phyloP scores from a whole-genome alignment of 2,113 vertebrate genomes.

The Toxotes chatareus region DNA sequence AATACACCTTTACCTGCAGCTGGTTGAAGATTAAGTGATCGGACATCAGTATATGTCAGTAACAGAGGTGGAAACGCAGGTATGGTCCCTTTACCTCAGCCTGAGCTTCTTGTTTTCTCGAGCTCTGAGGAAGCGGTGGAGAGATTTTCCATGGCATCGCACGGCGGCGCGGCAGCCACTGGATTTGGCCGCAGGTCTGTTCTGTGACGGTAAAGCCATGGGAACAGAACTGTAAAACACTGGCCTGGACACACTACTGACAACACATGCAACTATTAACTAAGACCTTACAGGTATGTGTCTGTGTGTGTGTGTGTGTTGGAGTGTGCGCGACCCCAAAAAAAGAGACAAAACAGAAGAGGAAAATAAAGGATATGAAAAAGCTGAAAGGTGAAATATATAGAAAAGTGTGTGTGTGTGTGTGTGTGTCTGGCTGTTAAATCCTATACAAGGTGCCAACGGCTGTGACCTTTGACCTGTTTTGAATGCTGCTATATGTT shows the following conservation, averaged over 20 bases:
- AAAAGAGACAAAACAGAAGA: background rate
- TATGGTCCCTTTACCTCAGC: background rate
- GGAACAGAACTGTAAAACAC: conserved; percentile 81
- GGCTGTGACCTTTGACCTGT: conserved; percentile 77
- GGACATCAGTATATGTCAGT: too few species aligned
- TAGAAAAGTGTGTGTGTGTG: conserved; percentile 27
- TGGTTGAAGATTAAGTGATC: background rate
- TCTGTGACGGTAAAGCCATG: conserved; percentile 71
- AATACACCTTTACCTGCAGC: background rate
- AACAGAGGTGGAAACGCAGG: background rate
- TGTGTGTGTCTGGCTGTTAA: conserved; percentile 71
- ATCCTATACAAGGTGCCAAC: conserved; percentile 82
- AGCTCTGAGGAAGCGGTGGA: conserved; percentile 25
- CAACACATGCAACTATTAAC: conserved; percentile 70
- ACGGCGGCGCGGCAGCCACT: conserved; percentile 46
- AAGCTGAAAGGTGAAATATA: conserved; percentile 50
- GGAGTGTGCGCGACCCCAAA: conserved; percentile 27
- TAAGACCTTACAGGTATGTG: conserved; percentile 64
- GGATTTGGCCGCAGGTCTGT: conserved; percentile 56
- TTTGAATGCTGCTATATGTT: conserved; percentile 75
- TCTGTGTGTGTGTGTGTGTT: conserved; percentile 34
- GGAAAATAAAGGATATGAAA: conserved; percentile 46
- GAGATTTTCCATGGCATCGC: conserved; percentile 60
- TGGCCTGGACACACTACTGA: conserved; percentile 74
- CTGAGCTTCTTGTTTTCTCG: background rate